phyloP scores from a whole-genome alignment of 1,140 invertebrate species.

The Periplaneta americana region DNA sequence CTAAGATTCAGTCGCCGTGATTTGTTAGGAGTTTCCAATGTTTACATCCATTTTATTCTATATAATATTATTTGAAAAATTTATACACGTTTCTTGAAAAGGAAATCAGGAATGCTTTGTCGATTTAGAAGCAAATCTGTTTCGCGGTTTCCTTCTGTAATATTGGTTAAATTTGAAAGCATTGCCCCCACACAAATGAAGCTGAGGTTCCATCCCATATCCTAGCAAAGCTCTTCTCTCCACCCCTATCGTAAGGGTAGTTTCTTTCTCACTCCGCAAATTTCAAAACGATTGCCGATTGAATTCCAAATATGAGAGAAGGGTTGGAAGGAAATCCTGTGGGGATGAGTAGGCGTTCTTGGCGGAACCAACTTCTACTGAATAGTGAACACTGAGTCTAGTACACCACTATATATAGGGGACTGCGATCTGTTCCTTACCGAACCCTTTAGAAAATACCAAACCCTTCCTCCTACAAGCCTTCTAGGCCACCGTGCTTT shows the following conservation, averaged over 20 bases:
- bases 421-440: background rate
- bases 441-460: background rate
- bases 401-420: background rate
- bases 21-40: too few relatives aligned
- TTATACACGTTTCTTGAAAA: too few relatives aligned
- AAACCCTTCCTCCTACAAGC: background rate
- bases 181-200: background rate
- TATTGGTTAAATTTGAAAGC: too few relatives aligned
- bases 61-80: too few relatives aligned
- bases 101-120: too few relatives aligned
- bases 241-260: background rate
- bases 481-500: background rate
- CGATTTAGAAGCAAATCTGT: too few relatives aligned
- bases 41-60: too few relatives aligned
- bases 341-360: background rate
- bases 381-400: background rate
- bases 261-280: background rate
- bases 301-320: background rate
- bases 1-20: too few relatives aligned
- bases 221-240: background rate
- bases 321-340: background rate
- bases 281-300: background rate
- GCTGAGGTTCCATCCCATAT: background rate
- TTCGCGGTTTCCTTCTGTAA: too few relatives aligned
- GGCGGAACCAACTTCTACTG: background rate